Evolutionary conservation across 2,113 vertebrate genomes (phyloP), one percentile per base, ranked within the genome.

Genomic region (Dipodomys ordii): DNA sequence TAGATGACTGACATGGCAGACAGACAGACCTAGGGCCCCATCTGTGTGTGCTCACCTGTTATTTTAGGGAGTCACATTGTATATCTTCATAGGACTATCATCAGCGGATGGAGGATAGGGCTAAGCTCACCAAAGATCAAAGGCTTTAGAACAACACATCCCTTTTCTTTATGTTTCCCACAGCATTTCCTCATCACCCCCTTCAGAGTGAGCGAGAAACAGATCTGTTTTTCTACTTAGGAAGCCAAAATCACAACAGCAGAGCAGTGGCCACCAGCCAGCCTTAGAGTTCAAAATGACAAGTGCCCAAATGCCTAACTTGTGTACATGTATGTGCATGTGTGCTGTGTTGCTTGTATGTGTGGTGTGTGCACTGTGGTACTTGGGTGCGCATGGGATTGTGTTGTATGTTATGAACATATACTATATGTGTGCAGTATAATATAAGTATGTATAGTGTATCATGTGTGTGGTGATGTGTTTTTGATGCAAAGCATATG

Each of bases 221-320:
- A 72, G 46, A 65, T 32, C 5, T 83, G 7, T 72, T 91, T 85
- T 87, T 35, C 82, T 87, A 64, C 44, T 92, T 90, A 60, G 16
- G 19, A 90, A 93, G 79, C 13, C 49, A 71, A 86, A 69, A 91
- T 87, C n/a, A 83, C 28, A 92, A 81, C 49, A 74, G 53, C 77
- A 90, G 35, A n/a, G 35, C 64, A 67, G 30, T 18, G 7, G 76
- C 60, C 19, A 88, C 35, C 84, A 18, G 9, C 22, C 23, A 76
- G 67, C 53, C 60, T 95, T 96, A 83, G 92, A 95, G 94, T 94
- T 74, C 81, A 71, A 93, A 79, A 32, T 79, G 79, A 49, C 49
- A 39, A 57, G 5, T 28, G 16, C 23, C 69, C 85, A 95, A 78
- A 89, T 67, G 18, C 9, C 35, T n/a, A 35, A 6, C 39, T 78